Evolutionary conservation across 2,797 vertebrate genomes (phyloP).

Genomic region (Enoplosus armatus): DNA sequence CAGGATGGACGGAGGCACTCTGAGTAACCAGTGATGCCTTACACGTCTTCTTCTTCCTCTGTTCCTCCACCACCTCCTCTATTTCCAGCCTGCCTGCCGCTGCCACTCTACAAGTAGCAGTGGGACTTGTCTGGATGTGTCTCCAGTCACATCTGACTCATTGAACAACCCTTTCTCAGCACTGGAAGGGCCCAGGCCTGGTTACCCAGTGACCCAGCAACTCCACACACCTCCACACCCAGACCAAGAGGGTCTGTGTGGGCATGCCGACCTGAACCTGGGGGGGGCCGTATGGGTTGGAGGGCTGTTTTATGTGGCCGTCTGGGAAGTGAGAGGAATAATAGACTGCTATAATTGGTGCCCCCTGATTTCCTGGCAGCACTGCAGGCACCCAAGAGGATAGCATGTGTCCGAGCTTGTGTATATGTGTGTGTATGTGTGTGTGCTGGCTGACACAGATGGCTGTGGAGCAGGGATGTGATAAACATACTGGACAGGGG

Average conservation of each 20-base stretch:
- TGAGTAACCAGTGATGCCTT: conserved; percentile 25
- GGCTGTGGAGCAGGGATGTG: conserved; percentile 75
- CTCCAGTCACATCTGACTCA: conserved; percentile 72
- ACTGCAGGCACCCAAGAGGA: conserved; percentile 71
- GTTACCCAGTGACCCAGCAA: conserved; percentile 66
- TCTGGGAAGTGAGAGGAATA: conserved; percentile 80
- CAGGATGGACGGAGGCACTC: conserved; percentile 44
- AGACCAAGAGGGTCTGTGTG: conserved; percentile 41
- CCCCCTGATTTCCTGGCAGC: conserved; percentile 77
- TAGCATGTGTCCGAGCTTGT: conserved; percentile 61
- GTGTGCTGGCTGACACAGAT: conserved; percentile 71
- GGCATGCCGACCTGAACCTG: conserved; percentile 54
- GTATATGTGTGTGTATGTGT: conserved; percentile 24
- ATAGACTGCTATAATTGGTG: conserved; percentile 81
- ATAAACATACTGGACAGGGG: conserved; percentile 86
- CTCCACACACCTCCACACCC: conserved; percentile 55
- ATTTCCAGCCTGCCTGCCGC: conserved; percentile 50
- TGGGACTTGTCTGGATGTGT: conserved; percentile 67
- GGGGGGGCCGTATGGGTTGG: conserved; percentile 37
- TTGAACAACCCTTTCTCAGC: conserved; percentile 50
- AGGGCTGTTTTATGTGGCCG: conserved; percentile 70
- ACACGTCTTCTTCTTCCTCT: conserved; percentile 27
- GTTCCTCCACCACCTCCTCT: conserved; percentile 32
- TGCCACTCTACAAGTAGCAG: conserved; percentile 48
- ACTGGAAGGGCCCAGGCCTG: conserved; percentile 46